Evolutionary conservation across 2,888 invertebrate species (phyloP).

Genomic region (Campoplex capitator): DNA sequence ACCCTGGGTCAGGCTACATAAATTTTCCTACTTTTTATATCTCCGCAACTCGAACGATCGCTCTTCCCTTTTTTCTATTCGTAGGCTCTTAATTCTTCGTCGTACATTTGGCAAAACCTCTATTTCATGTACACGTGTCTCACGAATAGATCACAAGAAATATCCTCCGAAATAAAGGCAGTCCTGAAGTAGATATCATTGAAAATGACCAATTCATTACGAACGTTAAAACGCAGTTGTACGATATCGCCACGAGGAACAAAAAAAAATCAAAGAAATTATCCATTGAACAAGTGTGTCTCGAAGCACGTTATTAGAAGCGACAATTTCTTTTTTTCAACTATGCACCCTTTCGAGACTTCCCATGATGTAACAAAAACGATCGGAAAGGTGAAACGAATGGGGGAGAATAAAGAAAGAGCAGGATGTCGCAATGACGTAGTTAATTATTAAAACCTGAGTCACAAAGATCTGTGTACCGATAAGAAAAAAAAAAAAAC

Average conservation of each 20-base stretch:
- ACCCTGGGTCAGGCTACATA: slow-evolving; percentile 13
- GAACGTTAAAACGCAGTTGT: background rate
- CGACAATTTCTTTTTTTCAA: background rate
- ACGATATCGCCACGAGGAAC: background rate
- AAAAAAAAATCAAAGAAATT: background rate
- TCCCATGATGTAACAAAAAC: background rate
- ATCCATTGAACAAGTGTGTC: background rate
- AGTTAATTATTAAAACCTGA: slow-evolving; percentile 37
- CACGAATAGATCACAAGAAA: background rate
- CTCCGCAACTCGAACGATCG: slow-evolving; percentile 1
- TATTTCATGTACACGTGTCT: background rate
- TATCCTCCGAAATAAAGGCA: background rate
- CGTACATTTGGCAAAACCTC: background rate
- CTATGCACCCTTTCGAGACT: background rate
- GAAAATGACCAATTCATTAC: background rate
- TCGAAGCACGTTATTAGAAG: background rate
- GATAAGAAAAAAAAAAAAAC: slow-evolving; percentile 19
- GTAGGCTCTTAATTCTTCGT: background rate
- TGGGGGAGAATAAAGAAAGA: slow-evolving; percentile 17
- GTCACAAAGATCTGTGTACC: slow-evolving; percentile 39
- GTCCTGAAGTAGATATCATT: background rate
- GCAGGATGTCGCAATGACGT: slow-evolving; percentile 22
- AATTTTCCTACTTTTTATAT: slow-evolving; percentile 20
- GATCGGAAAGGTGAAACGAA: background rate
- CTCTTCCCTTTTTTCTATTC: background rate